Percentiles rank a stretch among this genome's conserved stretches.
Evolutionary conservation across 2,113 vertebrate species (phyloP).

Genomic region (Platichthys flesus): DNA sequence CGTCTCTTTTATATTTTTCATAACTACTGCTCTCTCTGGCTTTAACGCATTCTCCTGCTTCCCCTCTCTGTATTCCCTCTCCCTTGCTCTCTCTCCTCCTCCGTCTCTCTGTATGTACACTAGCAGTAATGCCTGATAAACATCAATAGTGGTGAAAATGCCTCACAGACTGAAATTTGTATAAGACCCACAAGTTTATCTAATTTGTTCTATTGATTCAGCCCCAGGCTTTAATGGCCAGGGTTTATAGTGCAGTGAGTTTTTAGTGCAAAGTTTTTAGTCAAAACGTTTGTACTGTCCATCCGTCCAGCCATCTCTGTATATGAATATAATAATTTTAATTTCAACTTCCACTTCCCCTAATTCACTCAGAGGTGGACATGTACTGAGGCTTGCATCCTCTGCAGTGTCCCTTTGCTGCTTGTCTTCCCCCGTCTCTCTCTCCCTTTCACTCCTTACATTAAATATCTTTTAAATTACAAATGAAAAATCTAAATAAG

Average conservation of each 20-base stretch:
- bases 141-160: conserved; percentile 52
- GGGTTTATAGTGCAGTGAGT: not conserved
- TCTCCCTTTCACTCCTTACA: too few relatives aligned
- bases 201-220: not conserved
- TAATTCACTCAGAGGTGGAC: too few relatives aligned
- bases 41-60: conserved; percentile 32
- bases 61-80: not conserved
- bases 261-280: not conserved
- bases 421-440: too few relatives aligned
- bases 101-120: conserved; percentile 4
- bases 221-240: not conserved
- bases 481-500: too few relatives aligned
- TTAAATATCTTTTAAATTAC: too few relatives aligned
- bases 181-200: conserved; percentile 5
- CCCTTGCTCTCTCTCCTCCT: not conserved
- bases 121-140: conserved; percentile 53
- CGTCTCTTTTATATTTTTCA: conserved; percentile 33
- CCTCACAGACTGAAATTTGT: conserved; percentile 30
- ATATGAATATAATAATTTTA: not conserved
- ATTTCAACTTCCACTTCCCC: not conserved
- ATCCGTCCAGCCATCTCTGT: too few relatives aligned
- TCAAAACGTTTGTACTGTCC: not conserved
- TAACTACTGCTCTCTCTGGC: conserved; percentile 36
- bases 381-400: too few relatives aligned
- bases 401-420: too few relatives aligned